These are phyloP conservation scores for Lasius platythorax DNA, from an alignment of 2,888 invertebrate genomes.

Conservation along the genomic window DNA sequence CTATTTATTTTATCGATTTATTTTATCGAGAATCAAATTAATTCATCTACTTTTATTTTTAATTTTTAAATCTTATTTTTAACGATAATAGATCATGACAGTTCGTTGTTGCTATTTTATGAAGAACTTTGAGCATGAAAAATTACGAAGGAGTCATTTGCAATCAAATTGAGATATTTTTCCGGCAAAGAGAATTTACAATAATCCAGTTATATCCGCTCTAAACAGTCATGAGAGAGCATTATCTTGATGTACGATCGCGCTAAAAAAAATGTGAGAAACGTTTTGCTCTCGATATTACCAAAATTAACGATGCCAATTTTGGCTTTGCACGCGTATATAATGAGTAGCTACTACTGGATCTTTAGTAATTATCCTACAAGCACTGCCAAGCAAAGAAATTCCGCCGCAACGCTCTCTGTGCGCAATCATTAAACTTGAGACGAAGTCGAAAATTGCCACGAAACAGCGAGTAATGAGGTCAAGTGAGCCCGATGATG, in stretches of 20 bases:
- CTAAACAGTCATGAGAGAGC: not conserved
- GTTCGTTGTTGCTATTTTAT: not conserved
- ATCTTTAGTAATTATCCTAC: not conserved
- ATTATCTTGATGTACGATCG: not conserved
- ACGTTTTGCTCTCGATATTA: not conserved
- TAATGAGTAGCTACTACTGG: not conserved
- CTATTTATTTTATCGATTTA: not conserved
- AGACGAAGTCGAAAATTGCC: not conserved
- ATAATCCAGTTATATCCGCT: not conserved
- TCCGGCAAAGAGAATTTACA: not conserved
- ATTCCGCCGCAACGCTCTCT: not conserved
- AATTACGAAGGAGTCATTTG: not conserved
- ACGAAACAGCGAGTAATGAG: not conserved
- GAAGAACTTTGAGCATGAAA: not conserved
- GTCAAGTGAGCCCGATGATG: slow-evolving; percentile 43
- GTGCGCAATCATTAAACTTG: not conserved
- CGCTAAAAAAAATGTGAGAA: not conserved
- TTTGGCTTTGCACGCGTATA: not conserved
- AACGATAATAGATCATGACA: not conserved
- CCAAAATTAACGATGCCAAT: slow-evolving; percentile 1
- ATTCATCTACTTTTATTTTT: not conserved
- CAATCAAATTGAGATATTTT: not conserved
- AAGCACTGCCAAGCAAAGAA: not conserved
- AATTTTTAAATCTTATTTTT: not conserved
- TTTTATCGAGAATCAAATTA: not conserved